A percentile compares a stretch with the other conserved stretches of the same genome.
phyloP scores from a whole-genome alignment of 2,888 invertebrate species.

The Chouioia cunea region DNA sequence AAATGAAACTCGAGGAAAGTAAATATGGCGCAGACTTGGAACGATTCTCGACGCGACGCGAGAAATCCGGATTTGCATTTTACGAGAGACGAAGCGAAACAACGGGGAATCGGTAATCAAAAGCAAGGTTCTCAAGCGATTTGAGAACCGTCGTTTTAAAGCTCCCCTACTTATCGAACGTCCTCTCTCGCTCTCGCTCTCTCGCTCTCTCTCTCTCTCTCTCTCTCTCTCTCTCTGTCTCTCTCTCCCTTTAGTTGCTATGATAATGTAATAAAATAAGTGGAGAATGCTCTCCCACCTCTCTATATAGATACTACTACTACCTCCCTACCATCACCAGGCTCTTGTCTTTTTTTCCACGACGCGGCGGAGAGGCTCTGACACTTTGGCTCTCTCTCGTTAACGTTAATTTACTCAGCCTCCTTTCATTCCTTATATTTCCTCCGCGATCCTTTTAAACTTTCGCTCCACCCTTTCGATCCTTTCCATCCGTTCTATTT shows the following conservation, averaged over 20 bases:
- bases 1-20: no score
- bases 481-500: slow-evolving; percentile 8
- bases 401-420: slow-evolving; percentile 32
- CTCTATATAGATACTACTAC: not conserved
- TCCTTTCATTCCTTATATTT: slow-evolving; percentile 13
- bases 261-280: slow-evolving; percentile 70
- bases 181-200: slow-evolving; percentile 10
- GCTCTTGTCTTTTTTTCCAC: slow-evolving; percentile 29
- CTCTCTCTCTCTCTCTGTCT: slow-evolving; percentile 10
- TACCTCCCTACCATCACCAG: slow-evolving; percentile 23
- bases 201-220: slow-evolving; percentile 56
- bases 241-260: slow-evolving; percentile 63
- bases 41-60: slow-evolving; percentile 29
- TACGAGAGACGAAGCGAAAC: slow-evolving; percentile 44
- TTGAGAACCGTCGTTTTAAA: slow-evolving; percentile 65
- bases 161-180: slow-evolving; percentile 50
- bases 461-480: slow-evolving; percentile 7
- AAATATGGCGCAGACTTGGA: no score
- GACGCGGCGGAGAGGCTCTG: slow-evolving; percentile 3
- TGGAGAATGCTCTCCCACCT: slow-evolving; percentile 56
- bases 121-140: slow-evolving; percentile 46
- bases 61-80: slow-evolving; percentile 45
- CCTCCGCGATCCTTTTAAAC: not conserved
- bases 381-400: slow-evolving; percentile 26
- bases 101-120: slow-evolving; percentile 47